Percentiles rank a stretch among this genome's conserved stretches.
phyloP scores from a whole-genome alignment of 2,113 vertebrate genomes.

The Planiliza haematocheilus region DNA sequence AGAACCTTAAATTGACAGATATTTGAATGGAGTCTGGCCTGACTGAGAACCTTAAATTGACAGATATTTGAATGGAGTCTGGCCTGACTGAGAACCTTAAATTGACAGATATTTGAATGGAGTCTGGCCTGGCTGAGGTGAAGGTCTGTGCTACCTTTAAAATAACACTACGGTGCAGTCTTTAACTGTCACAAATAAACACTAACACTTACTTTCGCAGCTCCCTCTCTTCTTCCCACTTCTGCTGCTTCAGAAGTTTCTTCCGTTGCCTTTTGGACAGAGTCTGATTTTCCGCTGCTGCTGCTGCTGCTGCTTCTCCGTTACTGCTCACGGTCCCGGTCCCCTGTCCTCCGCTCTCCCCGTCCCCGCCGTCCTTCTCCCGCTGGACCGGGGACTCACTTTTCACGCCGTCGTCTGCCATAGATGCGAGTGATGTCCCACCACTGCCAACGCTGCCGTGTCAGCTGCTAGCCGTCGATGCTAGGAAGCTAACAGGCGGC shows the following conservation, averaged over 20 bases:
- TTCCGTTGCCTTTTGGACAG: constrained; percentile 94
- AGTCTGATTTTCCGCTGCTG: not conserved
- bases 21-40: too few relatives aligned
- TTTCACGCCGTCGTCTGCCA: constrained; percentile 32
- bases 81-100: too few relatives aligned
- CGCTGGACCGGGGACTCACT: not conserved
- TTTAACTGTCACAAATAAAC: too few relatives aligned
- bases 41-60: too few relatives aligned
- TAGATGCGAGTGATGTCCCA: not conserved
- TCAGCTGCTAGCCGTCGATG: too few relatives aligned
- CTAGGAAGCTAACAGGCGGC: constrained; percentile 2
- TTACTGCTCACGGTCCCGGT: not conserved
- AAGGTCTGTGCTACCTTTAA: not conserved
- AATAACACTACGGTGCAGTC: not conserved
- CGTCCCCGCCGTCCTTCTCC: not conserved
- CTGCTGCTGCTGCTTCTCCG: constrained; percentile 27
- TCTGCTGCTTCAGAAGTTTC: constrained; percentile 91
- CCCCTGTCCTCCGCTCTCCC: not conserved
- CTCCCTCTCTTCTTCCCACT: constrained; percentile 95
- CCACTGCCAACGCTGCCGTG: too few relatives aligned
- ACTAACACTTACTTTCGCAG: constrained; percentile 87
- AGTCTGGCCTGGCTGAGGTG: not conserved
- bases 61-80: too few relatives aligned
- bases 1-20: too few relatives aligned
- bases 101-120: too few relatives aligned